Evolutionary conservation across 2,888 invertebrate species (phyloP).

Genomic region (Thera britannica): DNA sequence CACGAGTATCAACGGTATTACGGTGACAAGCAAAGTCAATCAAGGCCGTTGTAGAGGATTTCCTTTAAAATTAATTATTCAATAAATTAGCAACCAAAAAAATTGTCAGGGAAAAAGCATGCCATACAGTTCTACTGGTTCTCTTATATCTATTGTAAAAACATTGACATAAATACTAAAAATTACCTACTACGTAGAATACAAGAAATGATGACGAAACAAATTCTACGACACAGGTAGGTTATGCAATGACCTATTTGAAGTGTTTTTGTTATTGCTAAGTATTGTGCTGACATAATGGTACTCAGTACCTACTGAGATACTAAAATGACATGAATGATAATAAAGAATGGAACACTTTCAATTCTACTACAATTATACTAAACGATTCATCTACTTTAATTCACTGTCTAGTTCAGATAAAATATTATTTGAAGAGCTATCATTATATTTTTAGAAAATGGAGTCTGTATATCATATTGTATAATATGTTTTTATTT

Average conservation of each 20-base stretch:
- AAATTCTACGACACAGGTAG: neutral
- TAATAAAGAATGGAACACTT: neutral
- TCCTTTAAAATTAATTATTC: neutral
- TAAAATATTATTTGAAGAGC: too few relatives aligned
- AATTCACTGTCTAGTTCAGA: too few relatives aligned
- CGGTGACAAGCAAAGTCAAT: neutral
- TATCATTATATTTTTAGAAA: conserved; percentile 6
- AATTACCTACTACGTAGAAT: neutral
- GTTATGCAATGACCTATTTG: too few relatives aligned
- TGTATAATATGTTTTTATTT: too few relatives aligned
- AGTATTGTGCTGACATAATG: neutral
- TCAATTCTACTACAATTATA: neutral
- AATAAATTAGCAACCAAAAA: neutral
- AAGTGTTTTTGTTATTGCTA: neutral
- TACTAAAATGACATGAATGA: neutral
- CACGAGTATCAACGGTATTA: neutral
- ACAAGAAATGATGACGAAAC: neutral
- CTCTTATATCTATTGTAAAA: too few relatives aligned
- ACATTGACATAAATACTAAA: neutral
- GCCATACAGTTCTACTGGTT: neutral
- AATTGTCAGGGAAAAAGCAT: neutral
- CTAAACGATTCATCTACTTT: neutral
- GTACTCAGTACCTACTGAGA: too few relatives aligned
- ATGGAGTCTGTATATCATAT: conserved; percentile 7
- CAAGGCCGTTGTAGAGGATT: neutral